Evolutionary conservation across 2,888 invertebrate species (phyloP), one percentile per base, ranked within the genome.

Genomic region (Rhagonycha fulva): DNA sequence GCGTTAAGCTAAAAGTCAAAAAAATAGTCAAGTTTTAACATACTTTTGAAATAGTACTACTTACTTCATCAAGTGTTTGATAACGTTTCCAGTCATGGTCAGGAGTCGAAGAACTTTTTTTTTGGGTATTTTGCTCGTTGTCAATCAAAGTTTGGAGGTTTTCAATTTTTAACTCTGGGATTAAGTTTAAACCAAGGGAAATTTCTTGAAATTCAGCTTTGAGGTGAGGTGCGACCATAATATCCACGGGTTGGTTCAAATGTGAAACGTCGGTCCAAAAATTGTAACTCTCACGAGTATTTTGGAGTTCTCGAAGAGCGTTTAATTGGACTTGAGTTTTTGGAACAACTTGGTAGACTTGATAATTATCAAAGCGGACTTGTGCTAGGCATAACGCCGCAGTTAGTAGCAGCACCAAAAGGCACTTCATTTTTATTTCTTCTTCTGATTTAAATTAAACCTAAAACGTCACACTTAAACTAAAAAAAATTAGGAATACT

Each of bases 141-240:
- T 76, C 76, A n/a, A 76, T 84, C n/a, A 79, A 75, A 88, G 86
- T 84, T 86, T 93, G 92, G 0, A 94, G 90, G 86, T 93, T 88
- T 1, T 89, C 84, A 71, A 93, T 89, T 68, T 89, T 85, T 0
- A 90, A 79, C 77, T 88, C 84, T 47, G 84, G 86, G 24, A 87
- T 78, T 4, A 91, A 84, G 2, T 86, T 85, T 69, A 85, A 84
- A 0, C 83, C 70, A 2, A 86, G 83, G 70, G 91, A 85, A 0
- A 88, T 82, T 62, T 86, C 79, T 68, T 87, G 83, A 79, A 93
- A 91, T 0, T 88, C 85, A 0, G 70, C 72, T 47, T 88, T 82
- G 60, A 89, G 86, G 4, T 88, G 85, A 0, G 93, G 92, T 11
- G 89, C 86, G 0, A 93, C 91, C 91, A 93, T 91, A 2, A 93